phyloP scores from a whole-genome alignment of 2,797 vertebrate genomes.

The Fundulus diaphanus region DNA sequence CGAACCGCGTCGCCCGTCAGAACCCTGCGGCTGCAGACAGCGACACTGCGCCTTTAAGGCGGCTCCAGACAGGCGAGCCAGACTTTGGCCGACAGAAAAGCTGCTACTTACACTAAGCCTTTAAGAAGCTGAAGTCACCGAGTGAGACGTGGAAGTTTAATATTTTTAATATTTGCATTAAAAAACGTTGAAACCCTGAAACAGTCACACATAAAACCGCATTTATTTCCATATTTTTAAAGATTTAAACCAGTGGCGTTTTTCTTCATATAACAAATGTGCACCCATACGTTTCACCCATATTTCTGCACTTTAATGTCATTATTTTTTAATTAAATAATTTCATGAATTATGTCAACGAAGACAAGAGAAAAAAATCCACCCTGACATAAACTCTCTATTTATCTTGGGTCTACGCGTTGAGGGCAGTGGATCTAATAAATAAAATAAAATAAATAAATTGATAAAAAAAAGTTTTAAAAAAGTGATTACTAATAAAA shows the following conservation, averaged over 20 bases:
- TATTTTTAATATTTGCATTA: not conserved
- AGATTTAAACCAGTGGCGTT: not conserved
- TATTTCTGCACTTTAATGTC: not conserved
- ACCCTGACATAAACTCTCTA: not conserved
- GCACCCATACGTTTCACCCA: not conserved
- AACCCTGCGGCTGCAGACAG: conserved; percentile 58
- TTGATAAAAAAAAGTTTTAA: no score
- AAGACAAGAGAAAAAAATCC: no score
- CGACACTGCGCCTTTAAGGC: conserved; percentile 76
- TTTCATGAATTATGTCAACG: no score
- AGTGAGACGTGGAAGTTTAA: not conserved
- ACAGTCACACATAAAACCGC: not conserved
- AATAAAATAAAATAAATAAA: no score
- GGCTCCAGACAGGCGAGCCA: conserved; percentile 74
- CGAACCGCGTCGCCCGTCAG: conserved; percentile 23
- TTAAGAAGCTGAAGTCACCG: no score
- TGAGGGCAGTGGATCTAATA: no score
- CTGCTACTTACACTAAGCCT: not conserved
- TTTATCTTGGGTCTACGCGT: not conserved
- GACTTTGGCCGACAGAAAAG: conserved; percentile 78
- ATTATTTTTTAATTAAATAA: not conserved
- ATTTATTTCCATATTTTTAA: not conserved
- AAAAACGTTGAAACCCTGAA: not conserved
- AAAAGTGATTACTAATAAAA: no score
- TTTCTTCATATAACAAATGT: not conserved